Evolutionary conservation across 2,797 vertebrate genomes (phyloP).

Genomic region (Alectoris magna): DNA sequence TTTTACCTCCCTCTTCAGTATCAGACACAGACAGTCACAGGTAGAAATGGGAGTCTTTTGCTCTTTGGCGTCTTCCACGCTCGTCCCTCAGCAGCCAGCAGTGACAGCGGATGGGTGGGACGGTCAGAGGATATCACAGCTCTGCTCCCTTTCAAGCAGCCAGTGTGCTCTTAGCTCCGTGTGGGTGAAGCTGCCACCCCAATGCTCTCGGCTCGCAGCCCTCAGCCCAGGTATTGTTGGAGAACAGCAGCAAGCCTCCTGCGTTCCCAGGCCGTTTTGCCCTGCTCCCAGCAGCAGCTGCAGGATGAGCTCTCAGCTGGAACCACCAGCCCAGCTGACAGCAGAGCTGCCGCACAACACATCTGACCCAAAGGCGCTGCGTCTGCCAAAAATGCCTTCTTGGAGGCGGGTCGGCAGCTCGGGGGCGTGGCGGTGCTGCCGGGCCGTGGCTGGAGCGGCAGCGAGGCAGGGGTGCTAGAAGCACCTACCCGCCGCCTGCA

Average conservation of each 20-base stretch:
- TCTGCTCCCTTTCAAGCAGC: background rate
- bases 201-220: background rate
- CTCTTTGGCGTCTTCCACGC: background rate
- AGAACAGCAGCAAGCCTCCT: background rate
- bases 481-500: background rate
- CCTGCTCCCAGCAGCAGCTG: background rate
- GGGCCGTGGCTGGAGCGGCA: background rate
- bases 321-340: background rate
- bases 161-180: background rate
- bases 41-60: background rate
- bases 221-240: background rate
- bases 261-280: background rate
- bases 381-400: accelerated
- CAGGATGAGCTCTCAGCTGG: background rate
- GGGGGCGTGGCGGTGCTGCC: accelerated
- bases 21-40: background rate
- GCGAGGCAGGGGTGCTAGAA: background rate
- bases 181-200: background rate
- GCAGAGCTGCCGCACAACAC: background rate
- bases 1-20: background rate
- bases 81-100: background rate
- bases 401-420: accelerated
- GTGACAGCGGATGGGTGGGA: accelerated
- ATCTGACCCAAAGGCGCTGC: accelerated
- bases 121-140: accelerated